Evolutionary conservation across 2,797 vertebrate genomes (phyloP).

Genomic region (Stomatorhinus walkeri): DNA sequence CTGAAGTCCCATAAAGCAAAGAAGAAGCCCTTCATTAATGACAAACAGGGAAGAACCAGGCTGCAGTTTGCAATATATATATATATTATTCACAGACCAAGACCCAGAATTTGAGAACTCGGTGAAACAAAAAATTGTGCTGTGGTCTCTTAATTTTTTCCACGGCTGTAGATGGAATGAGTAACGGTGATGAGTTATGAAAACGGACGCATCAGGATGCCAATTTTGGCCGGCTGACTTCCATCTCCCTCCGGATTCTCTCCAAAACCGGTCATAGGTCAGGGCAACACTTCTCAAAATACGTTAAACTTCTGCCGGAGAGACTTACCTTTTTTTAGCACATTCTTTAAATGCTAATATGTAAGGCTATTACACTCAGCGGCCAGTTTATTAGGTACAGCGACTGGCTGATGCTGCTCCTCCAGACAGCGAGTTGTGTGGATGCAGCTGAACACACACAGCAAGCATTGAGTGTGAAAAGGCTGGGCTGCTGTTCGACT

Average conservation of each 20-base stretch:
- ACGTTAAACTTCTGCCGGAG: neutral
- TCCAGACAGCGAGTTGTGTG: neutral
- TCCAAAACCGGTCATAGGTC: neutral
- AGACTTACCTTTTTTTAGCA: neutral
- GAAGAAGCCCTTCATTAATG: neutral
- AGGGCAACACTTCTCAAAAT: neutral
- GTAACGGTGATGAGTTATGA: neutral
- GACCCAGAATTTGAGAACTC: neutral
- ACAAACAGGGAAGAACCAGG: neutral
- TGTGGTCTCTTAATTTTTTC: neutral
- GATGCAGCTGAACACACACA: neutral
- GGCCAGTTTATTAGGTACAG: neutral
- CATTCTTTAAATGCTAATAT: neutral
- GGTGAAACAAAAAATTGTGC: neutral
- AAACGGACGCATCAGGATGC: neutral
- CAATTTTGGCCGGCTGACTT: neutral
- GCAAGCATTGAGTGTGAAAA: neutral
- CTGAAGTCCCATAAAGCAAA: neutral
- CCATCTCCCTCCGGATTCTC: neutral
- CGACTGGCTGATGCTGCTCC: neutral
- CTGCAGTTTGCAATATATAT: neutral
- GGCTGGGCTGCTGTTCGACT: neutral
- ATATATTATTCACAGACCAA: neutral
- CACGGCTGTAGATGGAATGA: neutral
- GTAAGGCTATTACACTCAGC: neutral